Conservation (phyloP, 2,113 vertebrate species). For the Prinia subflava region DNA sequence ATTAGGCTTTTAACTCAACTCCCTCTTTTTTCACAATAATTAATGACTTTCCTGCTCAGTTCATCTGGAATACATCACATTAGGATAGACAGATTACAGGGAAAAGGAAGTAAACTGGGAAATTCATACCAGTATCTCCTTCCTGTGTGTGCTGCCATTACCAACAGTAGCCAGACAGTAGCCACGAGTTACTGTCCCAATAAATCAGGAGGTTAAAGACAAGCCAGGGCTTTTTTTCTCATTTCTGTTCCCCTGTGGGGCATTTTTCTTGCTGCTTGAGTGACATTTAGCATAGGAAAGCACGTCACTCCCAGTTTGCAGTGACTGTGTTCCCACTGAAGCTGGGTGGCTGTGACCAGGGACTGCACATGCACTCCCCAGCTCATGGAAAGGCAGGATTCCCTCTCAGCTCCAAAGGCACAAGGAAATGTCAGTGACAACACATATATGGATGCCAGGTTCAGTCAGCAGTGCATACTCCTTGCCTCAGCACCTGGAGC, state of each 20-base stretch:
- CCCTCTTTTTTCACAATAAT: not conserved
- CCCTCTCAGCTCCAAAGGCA: not conserved
- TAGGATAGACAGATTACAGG: not conserved
- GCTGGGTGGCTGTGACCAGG: not conserved
- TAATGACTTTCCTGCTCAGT: not conserved
- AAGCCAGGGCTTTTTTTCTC: not conserved
- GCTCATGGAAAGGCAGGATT: not conserved
- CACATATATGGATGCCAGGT: not conserved
- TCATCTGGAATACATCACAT: not conserved
- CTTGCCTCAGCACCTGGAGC: not conserved
- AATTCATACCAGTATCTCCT: not conserved
- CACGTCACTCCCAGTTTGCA: fast-evolving
- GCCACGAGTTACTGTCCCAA: not conserved
- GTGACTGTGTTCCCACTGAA: fast-evolving
- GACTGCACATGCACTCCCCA: not conserved
- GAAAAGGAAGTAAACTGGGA: not conserved
- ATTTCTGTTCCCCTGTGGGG: not conserved
- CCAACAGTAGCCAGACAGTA: not conserved
- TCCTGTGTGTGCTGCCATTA: not conserved
- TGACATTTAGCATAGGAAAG: not conserved
- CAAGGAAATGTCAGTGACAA: not conserved
- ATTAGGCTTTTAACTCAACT: slow-evolving; percentile 8
- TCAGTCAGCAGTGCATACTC: not conserved
- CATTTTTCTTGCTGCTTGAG: not conserved
- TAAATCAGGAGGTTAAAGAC: not conserved